Conservation (phyloP, 2,113 vertebrate species). For the Clarias magur region DNA sequence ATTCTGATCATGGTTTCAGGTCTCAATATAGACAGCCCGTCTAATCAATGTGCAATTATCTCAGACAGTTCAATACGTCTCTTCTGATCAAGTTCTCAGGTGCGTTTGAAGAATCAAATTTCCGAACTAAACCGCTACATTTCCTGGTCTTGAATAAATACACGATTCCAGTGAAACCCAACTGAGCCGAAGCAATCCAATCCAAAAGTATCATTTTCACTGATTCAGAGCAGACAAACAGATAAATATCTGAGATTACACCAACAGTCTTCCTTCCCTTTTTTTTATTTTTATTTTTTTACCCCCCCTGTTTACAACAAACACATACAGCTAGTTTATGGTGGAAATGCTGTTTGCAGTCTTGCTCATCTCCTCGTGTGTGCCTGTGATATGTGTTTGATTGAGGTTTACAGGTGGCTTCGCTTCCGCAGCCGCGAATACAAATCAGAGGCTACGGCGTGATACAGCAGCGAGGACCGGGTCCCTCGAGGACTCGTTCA, state of each 20-base stretch:
- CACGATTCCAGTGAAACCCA: neutral
- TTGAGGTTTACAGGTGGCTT: slow-evolving; percentile 33
- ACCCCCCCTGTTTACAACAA: neutral
- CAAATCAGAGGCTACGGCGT: slow-evolving; percentile 45
- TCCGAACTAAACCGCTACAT: neutral
- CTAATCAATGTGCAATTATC: neutral
- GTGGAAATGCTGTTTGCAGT: slow-evolving; percentile 23
- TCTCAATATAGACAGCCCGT: neutral
- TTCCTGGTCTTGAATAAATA: neutral
- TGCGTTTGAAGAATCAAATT: neutral
- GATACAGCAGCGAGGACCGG: neutral
- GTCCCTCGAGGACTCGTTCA: slow-evolving; percentile 36
- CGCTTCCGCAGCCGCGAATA: slow-evolving; percentile 41
- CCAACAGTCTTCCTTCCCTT: neutral
- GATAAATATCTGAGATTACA: neutral
- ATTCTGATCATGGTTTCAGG: neutral
- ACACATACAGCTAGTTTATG: slow-evolving; percentile 18
- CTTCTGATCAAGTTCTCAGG: neutral
- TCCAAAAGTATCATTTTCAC: neutral
- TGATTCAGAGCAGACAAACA: neutral
- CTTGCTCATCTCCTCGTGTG: slow-evolving; percentile 33
- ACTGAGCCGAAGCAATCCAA: neutral
- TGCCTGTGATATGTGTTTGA: slow-evolving; percentile 49
- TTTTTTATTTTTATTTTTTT: neutral
- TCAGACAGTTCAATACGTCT: neutral